Evolutionary conservation across 2,888 invertebrate genomes (phyloP).

Genomic region (Polyommatus icarus): DNA sequence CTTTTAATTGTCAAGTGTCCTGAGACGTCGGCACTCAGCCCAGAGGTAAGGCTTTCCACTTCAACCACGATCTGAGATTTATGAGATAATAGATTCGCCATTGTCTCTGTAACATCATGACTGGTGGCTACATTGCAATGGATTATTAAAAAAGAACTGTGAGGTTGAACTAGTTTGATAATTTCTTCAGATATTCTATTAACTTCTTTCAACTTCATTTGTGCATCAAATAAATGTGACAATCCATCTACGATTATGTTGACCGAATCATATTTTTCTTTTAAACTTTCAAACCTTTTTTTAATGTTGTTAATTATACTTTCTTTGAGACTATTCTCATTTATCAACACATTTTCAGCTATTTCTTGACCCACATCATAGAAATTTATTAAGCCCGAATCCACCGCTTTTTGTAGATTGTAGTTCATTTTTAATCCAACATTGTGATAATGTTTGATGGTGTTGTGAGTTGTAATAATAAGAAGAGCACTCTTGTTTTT

Average conservation of each 20-base stretch:
- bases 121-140: constrained; percentile 81
- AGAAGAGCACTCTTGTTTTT: constrained; percentile 81
- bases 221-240: constrained; percentile 85
- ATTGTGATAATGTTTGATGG: constrained; percentile 86
- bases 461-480: constrained; percentile 85
- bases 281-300: constrained; percentile 58
- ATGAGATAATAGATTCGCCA: constrained; percentile 82
- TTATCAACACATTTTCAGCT: constrained; percentile 48
- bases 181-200: constrained; percentile 73
- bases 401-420: constrained; percentile 79
- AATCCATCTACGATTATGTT: constrained; percentile 86
- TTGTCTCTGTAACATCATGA: constrained; percentile 78
- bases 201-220: constrained; percentile 75
- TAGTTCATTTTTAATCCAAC: constrained; percentile 87
- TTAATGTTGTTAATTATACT: constrained; percentile 64
- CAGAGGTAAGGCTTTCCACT: constrained; percentile 85
- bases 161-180: constrained; percentile 57
- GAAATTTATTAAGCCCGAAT: constrained; percentile 58
- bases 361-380: constrained; percentile 59
- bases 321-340: constrained; percentile 57
- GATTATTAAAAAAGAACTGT: constrained; percentile 68
- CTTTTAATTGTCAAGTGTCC: constrained; percentile 82
- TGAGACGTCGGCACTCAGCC: constrained; percentile 86
- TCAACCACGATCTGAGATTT: constrained; percentile 82
- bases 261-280: constrained; percentile 61